Conservation (phyloP, 2,888 invertebrate genomes). For the Drosophila dives region DNA sequence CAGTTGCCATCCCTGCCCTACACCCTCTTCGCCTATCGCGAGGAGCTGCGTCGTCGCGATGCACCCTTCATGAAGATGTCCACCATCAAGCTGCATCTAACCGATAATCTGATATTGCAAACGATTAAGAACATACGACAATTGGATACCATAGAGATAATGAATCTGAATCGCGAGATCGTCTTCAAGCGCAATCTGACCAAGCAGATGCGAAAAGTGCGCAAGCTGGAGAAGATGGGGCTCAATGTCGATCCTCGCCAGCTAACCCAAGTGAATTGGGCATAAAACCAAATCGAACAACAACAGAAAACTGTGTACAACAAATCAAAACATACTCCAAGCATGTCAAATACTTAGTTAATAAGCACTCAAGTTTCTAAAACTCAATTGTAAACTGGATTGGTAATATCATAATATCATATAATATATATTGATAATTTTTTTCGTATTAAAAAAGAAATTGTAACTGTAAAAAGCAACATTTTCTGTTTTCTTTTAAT, state of each 20-base stretch:
- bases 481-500: background rate
- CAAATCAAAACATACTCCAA: conserved; percentile 60
- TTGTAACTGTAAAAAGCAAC: conserved; percentile 8
- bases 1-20: conserved; percentile 66
- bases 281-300: conserved; percentile 19
- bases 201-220: conserved; percentile 65
- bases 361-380: conserved; percentile 62
- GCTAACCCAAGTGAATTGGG: conserved; percentile 47
- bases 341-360: conserved; percentile 58
- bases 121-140: conserved; percentile 69
- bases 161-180: conserved; percentile 72
- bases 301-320: conserved; percentile 29
- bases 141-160: conserved; percentile 67
- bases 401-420: background rate
- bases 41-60: conserved; percentile 68
- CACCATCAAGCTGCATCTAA: conserved; percentile 68
- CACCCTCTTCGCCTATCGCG: conserved; percentile 68
- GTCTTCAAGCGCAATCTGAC: conserved; percentile 64
- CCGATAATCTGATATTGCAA: conserved; percentile 69
- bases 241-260: conserved; percentile 68
- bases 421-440: background rate
- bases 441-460: conserved; percentile 12
- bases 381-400: conserved; percentile 55
- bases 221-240: conserved; percentile 67
- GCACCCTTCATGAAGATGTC: conserved; percentile 72